phyloP scores from a whole-genome alignment of 2,113 vertebrate genomes.

The Epinephelus cyanopodus region DNA sequence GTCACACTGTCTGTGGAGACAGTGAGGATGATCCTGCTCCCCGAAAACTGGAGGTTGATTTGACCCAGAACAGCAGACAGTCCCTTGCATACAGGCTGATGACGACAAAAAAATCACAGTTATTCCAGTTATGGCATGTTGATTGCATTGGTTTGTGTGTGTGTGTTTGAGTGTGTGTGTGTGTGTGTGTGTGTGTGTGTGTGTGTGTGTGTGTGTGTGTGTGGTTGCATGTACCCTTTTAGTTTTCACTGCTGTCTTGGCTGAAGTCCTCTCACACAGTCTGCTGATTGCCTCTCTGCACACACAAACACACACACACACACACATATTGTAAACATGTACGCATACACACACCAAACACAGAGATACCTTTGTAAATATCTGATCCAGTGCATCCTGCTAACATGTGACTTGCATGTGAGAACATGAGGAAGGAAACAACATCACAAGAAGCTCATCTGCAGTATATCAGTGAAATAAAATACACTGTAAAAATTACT shows the following conservation, averaged over 20 bases:
- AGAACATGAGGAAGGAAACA: conserved; percentile 33
- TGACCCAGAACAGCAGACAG: conserved; percentile 91
- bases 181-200: conserved; percentile 16
- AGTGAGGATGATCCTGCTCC: conserved; percentile 89
- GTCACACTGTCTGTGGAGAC: conserved; percentile 91
- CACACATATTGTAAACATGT: conserved; percentile 3
- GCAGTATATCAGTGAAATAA: background rate
- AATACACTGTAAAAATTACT: background rate
- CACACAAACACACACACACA: conserved; percentile 48
- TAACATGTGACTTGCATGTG: conserved; percentile 46
- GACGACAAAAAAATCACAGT: conserved; percentile 64
- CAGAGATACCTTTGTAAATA: conserved; percentile 51
- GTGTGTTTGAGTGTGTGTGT: conserved; percentile 16
- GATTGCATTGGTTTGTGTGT: background rate
- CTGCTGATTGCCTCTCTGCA: conserved; percentile 94
- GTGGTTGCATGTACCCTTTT: conserved; percentile 84
- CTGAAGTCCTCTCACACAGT: conserved; percentile 88
- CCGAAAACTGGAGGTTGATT: conserved; percentile 94
- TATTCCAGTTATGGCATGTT: conserved; percentile 10
- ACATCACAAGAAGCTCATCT: background rate
- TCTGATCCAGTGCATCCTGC: background rate
- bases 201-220: conserved; percentile 8
- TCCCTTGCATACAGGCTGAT: conserved; percentile 88
- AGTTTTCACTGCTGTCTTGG: conserved; percentile 86
- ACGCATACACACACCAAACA: conserved; percentile 51